Evolutionary conservation across 1,140 invertebrate genomes (phyloP), one percentile per base, ranked within the genome.

Genomic region (Lepidurus arcticus): DNA sequence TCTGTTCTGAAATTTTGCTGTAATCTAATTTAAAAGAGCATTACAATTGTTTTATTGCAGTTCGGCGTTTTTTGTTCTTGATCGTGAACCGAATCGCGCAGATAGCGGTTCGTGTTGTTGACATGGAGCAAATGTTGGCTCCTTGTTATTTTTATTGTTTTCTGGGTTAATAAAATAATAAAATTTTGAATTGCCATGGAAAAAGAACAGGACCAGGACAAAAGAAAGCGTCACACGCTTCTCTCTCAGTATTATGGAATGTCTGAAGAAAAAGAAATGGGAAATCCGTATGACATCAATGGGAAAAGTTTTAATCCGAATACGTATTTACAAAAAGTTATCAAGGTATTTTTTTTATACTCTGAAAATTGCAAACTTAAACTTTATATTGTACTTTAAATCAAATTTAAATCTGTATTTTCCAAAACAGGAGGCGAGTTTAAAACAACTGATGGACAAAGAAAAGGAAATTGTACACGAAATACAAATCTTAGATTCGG

Each of bases 401-500:
- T 34, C 73, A 79, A 80, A 73, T 78, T 78, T 80, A 73, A 42
- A 80, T 73, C 78, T 79, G 78, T 79, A 81, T 81, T 79, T 81
- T 83, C 84, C 73, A 3, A 3, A 65, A 16, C 79, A 92, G 91
- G 91, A 93, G 82, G 92, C 89, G 80, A 90, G 89, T 73, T 85
- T 95, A 1, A 91, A 90, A 82, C 92, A 95, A 87, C 89, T 95
- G 47, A 94, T 95, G 91, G 93, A 96, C 82, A 91, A 92, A 80
- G 93, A 95, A 85, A 89, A 89, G 76, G 91, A 93, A 83, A 88
- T 96, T 34, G 90, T 94, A 10, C 91, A 91, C 83, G 94, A 95
- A 81, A 94, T 96, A 74, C 93, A 96, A 84, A 91, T 91, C 44
- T 87, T 99, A 45, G 96, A 98, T 86, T 98, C 95, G 76, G 97